A percentile compares a stretch with the other conserved stretches of the same genome.
These are phyloP conservation scores for Megalops cyprinoides DNA, from an alignment of 2,797 vertebrate genomes.

Conservation along the genomic window DNA sequence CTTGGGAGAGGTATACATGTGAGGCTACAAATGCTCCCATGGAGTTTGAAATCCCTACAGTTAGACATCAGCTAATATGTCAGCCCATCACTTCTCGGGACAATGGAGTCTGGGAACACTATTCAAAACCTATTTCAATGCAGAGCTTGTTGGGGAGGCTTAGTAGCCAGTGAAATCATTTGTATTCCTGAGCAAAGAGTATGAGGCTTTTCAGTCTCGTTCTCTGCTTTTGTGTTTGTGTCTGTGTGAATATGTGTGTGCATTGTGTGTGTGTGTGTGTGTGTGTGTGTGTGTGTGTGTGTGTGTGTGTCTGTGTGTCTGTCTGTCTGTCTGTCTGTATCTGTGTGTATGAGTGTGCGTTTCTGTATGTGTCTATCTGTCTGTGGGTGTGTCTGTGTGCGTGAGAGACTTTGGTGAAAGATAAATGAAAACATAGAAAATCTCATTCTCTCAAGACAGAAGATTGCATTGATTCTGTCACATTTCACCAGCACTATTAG, in stretches of 20 bases:
- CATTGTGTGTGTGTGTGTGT: conserved; percentile 26
- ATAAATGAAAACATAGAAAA: conserved; percentile 58
- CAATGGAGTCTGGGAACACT: background rate
- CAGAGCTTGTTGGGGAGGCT: background rate
- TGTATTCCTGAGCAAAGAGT: background rate
- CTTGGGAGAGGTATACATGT: background rate
- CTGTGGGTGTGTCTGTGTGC: background rate
- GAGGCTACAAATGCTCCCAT: background rate
- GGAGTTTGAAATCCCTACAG: background rate
- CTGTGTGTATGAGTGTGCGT: background rate
- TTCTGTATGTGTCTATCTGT: background rate
- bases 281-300: background rate
- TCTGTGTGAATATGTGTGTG: background rate
- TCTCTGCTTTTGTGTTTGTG: background rate
- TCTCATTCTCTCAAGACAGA: conserved; percentile 40
- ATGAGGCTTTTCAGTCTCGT: background rate
- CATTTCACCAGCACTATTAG: conserved; percentile 49
- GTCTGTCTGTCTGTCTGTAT: background rate
- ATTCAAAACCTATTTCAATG: background rate
- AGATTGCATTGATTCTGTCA: conserved; percentile 60
- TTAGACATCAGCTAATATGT: background rate
- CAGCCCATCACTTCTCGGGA: background rate
- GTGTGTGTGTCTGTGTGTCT: background rate
- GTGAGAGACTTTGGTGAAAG: conserved; percentile 46
- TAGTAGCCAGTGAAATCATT: background rate